Base-by-base conservation (phyloP, 1,140 invertebrate species). In the Parapsyche elsis region DNA sequence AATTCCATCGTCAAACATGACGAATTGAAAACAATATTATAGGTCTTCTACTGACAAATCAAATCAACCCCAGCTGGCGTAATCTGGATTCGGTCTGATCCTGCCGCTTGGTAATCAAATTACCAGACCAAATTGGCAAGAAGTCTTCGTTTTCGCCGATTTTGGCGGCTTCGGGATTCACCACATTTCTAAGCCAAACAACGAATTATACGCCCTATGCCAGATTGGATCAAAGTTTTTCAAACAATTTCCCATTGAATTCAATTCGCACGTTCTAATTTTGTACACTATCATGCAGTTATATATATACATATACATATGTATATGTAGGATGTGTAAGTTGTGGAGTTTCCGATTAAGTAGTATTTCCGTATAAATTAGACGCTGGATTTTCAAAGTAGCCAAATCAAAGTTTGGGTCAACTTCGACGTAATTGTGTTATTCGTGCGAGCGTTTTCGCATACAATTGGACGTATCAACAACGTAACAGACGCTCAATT, bases 21-120 rank as follows among this genome's bases (percentile, higher is more conserved):
- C 75, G 70, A 81, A 81, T 81, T 71, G 53, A 74, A 78, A 81
- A 81, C 76, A 81, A 78, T 78, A 81, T 81, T 78, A 81, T 44
- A 61, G 76, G 57, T 59, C 71, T 76, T 53, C 38, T 78, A 5
- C 45, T 49, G 26, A 44, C 26, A 78, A 81, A 79, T 81, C 80
- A 73, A 81, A 78, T 81, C 76, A 74, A 16, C 53, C 70, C 59
- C n/a, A 38, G 26, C 53, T 16, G 57, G 74, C 74, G 71, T 78
- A 74, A 81, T 81, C 76, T 45, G 53, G 26, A 64, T 57, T 77
- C 59, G 26, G 21, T 38, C 53, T 30, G 53, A 38, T 61, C 23
- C 24, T 9, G 44, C 73, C 75, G 49, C 16, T 5, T 10, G 45
- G 14, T 79, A 81, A 81, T 64, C 61, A 79, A 76, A 81, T 81